phyloP scores from a whole-genome alignment of 2,797 vertebrate genomes.

The Lithobates pipiens region DNA sequence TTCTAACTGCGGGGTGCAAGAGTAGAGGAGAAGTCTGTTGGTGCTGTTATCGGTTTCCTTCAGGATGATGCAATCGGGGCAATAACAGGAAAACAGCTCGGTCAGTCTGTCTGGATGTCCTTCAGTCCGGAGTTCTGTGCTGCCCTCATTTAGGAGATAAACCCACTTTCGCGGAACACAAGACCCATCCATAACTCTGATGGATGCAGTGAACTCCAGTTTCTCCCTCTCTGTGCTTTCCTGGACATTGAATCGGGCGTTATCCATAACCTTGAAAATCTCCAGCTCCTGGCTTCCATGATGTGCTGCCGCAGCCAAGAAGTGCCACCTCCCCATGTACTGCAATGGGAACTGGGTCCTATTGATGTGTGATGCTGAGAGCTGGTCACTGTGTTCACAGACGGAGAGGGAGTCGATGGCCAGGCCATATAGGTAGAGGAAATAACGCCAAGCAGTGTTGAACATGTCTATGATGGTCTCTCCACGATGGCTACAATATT shows the following conservation, averaged over 20 bases:
- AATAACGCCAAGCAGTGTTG: slow-evolving; percentile 32
- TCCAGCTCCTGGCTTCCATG: slow-evolving; percentile 64
- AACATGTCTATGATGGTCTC: slow-evolving; percentile 36
- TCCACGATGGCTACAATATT: neutral
- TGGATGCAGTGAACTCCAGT: slow-evolving; percentile 67
- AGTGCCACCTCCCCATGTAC: slow-evolving; percentile 73
- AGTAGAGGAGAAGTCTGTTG: too few relatives aligned
- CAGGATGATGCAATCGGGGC: too few relatives aligned
- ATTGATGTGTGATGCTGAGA: slow-evolving; percentile 62
- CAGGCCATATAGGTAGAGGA: slow-evolving; percentile 68
- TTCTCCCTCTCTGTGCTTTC: slow-evolving; percentile 39
- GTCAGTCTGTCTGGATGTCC: too few relatives aligned
- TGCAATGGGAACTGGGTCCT: slow-evolving; percentile 67
- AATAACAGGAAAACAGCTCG: too few relatives aligned
- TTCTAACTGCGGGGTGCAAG: slow-evolving; percentile 66
- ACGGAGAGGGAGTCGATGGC: slow-evolving; percentile 63
- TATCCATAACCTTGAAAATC: slow-evolving; percentile 69
- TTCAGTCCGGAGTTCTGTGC: too few relatives aligned
- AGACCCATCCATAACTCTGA: too few relatives aligned
- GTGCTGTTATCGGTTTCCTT: too few relatives aligned
- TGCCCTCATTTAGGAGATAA: too few relatives aligned
- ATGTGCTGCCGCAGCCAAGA: slow-evolving; percentile 69
- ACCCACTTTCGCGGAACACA: too few relatives aligned
- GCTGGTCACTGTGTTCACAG: slow-evolving; percentile 63
- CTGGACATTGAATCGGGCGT: slow-evolving; percentile 69